A percentile compares a stretch with the other conserved stretches of the same genome.
These are phyloP conservation scores for Euphydryas editha DNA, from an alignment of 2,888 invertebrate genomes.

Conservation along the genomic window DNA sequence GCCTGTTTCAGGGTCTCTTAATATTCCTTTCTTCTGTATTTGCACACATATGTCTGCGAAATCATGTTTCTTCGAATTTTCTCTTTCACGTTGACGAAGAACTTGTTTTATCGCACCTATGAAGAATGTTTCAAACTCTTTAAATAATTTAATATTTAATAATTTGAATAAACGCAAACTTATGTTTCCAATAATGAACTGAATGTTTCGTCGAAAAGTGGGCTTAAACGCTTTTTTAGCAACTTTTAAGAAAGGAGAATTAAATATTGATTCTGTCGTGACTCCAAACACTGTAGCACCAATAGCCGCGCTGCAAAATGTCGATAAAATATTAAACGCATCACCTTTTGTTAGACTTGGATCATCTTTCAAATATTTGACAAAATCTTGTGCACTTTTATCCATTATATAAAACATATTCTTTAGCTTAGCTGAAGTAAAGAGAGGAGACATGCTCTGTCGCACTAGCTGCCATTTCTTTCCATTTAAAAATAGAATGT, in stretches of 20 bases:
- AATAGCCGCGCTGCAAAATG: conserved; percentile 51
- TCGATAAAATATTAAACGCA: conserved; percentile 42
- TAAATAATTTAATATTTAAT: conserved; percentile 55
- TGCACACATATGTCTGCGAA: conserved; percentile 63
- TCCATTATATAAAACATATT: conserved; percentile 55
- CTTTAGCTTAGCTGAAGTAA: conserved; percentile 54
- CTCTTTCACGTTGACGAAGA: conserved; percentile 54
- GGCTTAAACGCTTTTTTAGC: conserved; percentile 41
- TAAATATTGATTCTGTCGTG: conserved; percentile 51
- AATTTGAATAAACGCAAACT: conserved; percentile 43
- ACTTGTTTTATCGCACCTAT: conserved; percentile 61
- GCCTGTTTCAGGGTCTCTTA: conserved; percentile 55
- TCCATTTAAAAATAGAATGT: conserved; percentile 47
- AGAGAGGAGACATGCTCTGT: conserved; percentile 56
- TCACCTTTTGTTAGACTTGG: conserved; percentile 49
- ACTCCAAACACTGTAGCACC: conserved; percentile 63
- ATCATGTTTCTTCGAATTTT: conserved; percentile 57
- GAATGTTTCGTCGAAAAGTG: conserved; percentile 36
- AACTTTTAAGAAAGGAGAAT: conserved; percentile 53
- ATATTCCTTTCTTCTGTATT: conserved; percentile 57
- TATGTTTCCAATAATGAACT: conserved; percentile 41
- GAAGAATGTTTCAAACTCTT: conserved; percentile 58
- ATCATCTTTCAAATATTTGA: conserved; percentile 49
- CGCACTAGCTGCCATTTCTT: conserved; percentile 53
- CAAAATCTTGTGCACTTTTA: conserved; percentile 51